Evolutionary conservation across 1,140 invertebrate genomes (phyloP).

Genomic region (Drosophila yakuba): DNA sequence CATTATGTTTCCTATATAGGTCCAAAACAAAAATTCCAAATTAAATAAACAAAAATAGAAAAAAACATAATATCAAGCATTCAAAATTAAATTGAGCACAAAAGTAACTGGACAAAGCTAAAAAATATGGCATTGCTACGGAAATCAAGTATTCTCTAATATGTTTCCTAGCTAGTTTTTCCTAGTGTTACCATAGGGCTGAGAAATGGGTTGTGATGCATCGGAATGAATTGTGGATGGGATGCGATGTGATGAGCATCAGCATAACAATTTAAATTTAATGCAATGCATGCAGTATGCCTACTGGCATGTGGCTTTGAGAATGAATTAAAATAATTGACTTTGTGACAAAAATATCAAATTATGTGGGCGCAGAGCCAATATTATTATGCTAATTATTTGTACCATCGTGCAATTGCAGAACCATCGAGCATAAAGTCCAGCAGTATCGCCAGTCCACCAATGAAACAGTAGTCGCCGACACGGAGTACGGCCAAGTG

Average conservation of each 20-base stretch:
- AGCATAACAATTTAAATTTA: conserved; percentile 75
- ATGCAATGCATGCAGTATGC: conserved; percentile 52
- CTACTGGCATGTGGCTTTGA: conserved; percentile 50
- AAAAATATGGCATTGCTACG: too few relatives aligned
- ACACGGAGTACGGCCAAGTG: conserved; percentile 76
- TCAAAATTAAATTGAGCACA: too few relatives aligned
- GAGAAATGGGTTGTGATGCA: conserved; percentile 17
- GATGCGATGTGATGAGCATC: conserved; percentile 47
- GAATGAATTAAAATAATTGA: conserved; percentile 66
- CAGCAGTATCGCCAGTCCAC: conserved; percentile 76
- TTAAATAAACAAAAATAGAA: background rate
- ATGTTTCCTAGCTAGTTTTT: background rate
- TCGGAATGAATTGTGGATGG: conserved; percentile 34
- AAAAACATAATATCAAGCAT: too few relatives aligned
- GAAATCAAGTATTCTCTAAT: too few relatives aligned
- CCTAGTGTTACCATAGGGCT: conserved; percentile 1
- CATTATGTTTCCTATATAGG: too few relatives aligned
- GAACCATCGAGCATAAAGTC: conserved; percentile 75
- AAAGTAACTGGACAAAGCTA: too few relatives aligned
- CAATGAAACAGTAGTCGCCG: conserved; percentile 69
- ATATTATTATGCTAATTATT: conserved; percentile 56
- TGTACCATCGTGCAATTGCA: conserved; percentile 38
- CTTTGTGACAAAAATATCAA: conserved; percentile 56
- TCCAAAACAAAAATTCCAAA: too few relatives aligned
- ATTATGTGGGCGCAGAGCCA: conserved; percentile 33